These are phyloP conservation scores for Xestobium rufovillosum DNA, from an alignment of 2,888 invertebrate species.

Conservation along the genomic window DNA sequence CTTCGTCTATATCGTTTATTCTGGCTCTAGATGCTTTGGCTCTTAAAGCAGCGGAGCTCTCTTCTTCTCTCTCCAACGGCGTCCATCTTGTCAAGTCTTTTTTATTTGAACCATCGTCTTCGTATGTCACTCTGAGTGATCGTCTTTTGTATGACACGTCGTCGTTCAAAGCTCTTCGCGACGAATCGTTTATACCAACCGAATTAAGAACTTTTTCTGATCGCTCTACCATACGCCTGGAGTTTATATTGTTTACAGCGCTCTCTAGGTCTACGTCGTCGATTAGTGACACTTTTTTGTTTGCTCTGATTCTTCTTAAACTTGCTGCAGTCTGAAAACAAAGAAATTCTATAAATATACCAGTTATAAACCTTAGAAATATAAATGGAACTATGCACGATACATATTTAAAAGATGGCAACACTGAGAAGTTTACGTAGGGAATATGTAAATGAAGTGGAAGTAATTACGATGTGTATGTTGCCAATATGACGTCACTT, in stretches of 20 bases:
- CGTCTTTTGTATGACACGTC: slow-evolving; percentile 42
- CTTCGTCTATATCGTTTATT: slow-evolving; percentile 63
- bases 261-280: slow-evolving; percentile 59
- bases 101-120: slow-evolving; percentile 22
- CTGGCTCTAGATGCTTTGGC: slow-evolving; percentile 59
- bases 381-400: no score
- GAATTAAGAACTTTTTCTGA: slow-evolving; percentile 59
- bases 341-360: no score
- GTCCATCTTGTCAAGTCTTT: slow-evolving; percentile 59
- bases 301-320: slow-evolving; percentile 53
- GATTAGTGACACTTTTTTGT: slow-evolving; percentile 52
- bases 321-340: slow-evolving; percentile 52
- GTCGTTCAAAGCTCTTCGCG: slow-evolving; percentile 38
- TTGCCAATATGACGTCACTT: no score
- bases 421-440: no score
- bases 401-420: no score
- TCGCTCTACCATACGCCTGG: slow-evolving; percentile 49
- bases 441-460: no score
- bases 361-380: no score
- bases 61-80: slow-evolving; percentile 45
- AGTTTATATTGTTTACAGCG: slow-evolving; percentile 51
- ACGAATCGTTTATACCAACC: slow-evolving; percentile 54
- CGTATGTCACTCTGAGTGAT: slow-evolving; percentile 35
- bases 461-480: no score
- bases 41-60: slow-evolving; percentile 54